Base-by-base conservation (phyloP, 2,888 invertebrate species). In the Meghimatium bilineatum region DNA sequence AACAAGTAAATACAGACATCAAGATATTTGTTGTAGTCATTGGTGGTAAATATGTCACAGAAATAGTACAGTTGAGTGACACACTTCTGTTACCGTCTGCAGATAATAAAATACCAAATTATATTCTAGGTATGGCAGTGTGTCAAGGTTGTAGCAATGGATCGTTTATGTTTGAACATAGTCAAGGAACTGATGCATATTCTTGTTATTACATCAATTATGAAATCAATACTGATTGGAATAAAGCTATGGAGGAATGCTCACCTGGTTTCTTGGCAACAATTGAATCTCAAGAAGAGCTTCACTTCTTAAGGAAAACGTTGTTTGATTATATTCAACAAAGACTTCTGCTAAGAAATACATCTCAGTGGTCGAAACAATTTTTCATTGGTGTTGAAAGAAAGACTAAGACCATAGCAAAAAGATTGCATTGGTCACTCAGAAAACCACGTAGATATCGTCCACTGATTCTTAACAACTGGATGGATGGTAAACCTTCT, bases 341-440 rank as follows among this genome's bases (percentile, higher is more conserved):
- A 12, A 8, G 8, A 49, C 8, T 17, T 56, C 10, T 56, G 26
- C 1, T n/a, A 6, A n/a, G 3, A n/a, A 63, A 5, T n/a, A n/a
- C n/a, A 10, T 8, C 0, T n/a, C 1, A 63, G 26, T 26, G n/a
- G 3, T 2, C 8, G 3, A 26, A n/a, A 26, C 6, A n/a, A n/a
- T 63, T 12, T 26, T 1, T 23, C 23, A 17, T n/a, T 63, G 60
- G 3, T 63, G n/a, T 63, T n/a, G 1, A n/a, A n/a, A 26, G 60
- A 63, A n/a, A 63, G 5, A n/a, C n/a, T 1, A 23, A 5, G 60
- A 63, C 5, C 26, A n/a, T n/a, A 6, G 60, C 60, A 63, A 63
- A n/a, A 63, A 26, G n/a, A n/a, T 63, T 63, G 26, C 60, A 63
- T 95, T 95, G 0, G 95, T 17, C 17, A 2, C 56, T 56, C 17